A percentile compares a stretch with the other conserved stretches of the same genome.
Evolutionary conservation across 2,797 vertebrate genomes (phyloP).

Genomic region (Fringilla coelebs): DNA sequence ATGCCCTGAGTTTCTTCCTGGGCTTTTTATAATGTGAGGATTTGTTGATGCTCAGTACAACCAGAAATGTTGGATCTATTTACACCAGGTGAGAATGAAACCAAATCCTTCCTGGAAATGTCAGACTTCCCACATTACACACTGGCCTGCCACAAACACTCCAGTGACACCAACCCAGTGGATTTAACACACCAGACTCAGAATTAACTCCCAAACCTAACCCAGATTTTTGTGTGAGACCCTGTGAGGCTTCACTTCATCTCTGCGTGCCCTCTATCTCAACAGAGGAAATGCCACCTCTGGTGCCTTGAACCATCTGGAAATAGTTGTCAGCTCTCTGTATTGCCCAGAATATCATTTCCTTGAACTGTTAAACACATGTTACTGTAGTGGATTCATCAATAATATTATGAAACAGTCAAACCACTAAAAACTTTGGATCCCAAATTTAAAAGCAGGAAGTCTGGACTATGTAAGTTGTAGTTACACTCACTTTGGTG

Average conservation of each 20-base stretch:
- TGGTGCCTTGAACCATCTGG: not conserved
- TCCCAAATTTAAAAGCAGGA: not conserved
- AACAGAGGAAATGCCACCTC: not conserved
- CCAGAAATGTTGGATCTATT: not conserved
- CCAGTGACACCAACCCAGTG: not conserved
- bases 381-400: not conserved
- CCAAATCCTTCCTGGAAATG: not conserved
- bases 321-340: not conserved
- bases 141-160: not conserved
- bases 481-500: not conserved
- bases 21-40: not conserved
- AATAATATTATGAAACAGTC: not conserved
- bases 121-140: not conserved
- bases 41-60: not conserved
- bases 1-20: not conserved
- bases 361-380: not conserved
- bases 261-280: not conserved
- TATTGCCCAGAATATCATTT: not conserved
- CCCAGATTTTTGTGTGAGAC: not conserved
- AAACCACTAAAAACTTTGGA: not conserved
- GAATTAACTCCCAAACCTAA: not conserved
- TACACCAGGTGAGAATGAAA: not conserved
- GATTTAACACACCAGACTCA: not conserved
- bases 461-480: not conserved
- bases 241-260: not conserved